These are phyloP conservation scores for Pollimyrus isidori DNA, from an alignment of 2,113 vertebrate species.

Conservation along the genomic window DNA sequence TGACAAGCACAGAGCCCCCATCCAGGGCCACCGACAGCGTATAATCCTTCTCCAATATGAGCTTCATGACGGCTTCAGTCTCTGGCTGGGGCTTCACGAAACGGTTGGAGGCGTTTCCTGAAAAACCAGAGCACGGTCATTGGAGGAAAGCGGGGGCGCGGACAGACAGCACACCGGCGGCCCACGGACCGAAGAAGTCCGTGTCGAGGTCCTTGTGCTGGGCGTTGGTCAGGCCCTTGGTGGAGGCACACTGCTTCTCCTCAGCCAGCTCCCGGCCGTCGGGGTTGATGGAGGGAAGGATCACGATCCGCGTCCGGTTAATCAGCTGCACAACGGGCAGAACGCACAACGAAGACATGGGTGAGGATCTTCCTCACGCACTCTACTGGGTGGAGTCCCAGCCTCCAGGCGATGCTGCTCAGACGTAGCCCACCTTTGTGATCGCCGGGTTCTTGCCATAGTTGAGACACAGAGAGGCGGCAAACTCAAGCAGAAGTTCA, in stretches of 20 bases:
- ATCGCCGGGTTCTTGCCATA: slow-evolving; percentile 84
- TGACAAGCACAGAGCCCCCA: slow-evolving; percentile 83
- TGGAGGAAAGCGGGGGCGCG: not conserved
- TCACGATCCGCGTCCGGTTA: slow-evolving; percentile 83
- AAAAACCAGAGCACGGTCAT: not conserved
- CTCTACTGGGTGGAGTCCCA: no score
- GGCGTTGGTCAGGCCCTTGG: slow-evolving; percentile 66
- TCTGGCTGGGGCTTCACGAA: slow-evolving; percentile 67
- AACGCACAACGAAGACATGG: not conserved
- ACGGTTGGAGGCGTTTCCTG: slow-evolving; percentile 78
- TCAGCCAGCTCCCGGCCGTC: slow-evolving; percentile 80
- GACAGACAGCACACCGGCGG: not conserved
- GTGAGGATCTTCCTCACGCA: not conserved
- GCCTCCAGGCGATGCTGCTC: not conserved
- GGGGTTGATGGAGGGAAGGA: slow-evolving; percentile 89
- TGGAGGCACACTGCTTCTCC: slow-evolving; percentile 78
- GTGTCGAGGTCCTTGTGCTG: slow-evolving; percentile 81
- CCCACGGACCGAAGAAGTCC: slow-evolving; percentile 81
- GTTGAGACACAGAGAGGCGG: slow-evolving; percentile 84
- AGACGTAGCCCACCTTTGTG: slow-evolving; percentile 66
- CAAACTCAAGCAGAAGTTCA: slow-evolving; percentile 86
- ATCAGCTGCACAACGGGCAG: slow-evolving; percentile 63
- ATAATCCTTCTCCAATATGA: slow-evolving; percentile 76
- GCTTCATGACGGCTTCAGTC: slow-evolving; percentile 81
- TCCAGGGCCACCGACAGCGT: slow-evolving; percentile 88